Percentiles rank a stretch among this genome's conserved stretches.
Evolutionary conservation across 2,797 vertebrate genomes (phyloP).

Genomic region (Lepilemur septentrionalis): DNA sequence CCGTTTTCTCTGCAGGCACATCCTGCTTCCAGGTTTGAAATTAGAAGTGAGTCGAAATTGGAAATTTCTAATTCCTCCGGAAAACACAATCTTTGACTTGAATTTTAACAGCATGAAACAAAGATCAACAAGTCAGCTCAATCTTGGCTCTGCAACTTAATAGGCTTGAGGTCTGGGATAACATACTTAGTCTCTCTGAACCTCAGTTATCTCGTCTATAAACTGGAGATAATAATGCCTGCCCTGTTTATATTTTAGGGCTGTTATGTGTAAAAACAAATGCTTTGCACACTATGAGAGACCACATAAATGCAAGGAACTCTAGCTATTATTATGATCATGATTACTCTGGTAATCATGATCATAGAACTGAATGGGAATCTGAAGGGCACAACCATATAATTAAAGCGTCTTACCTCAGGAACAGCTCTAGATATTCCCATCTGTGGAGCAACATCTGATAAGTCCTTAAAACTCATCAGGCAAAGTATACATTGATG

Average conservation of each 20-base stretch:
- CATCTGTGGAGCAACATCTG: background rate
- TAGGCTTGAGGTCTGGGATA: background rate
- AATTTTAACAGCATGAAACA: background rate
- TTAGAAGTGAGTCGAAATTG: background rate
- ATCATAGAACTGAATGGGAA: background rate
- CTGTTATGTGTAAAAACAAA: background rate
- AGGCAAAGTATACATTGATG: background rate
- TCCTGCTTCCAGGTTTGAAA: background rate
- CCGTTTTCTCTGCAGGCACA: background rate
- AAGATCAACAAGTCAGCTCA: background rate
- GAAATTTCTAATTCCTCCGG: background rate
- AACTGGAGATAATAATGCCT: background rate
- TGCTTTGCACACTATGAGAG: background rate
- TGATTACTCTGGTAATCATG: background rate
- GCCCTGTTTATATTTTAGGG: background rate
- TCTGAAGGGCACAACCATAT: background rate
- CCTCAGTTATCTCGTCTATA: background rate
- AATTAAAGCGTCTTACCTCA: background rate
- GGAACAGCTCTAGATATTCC: background rate
- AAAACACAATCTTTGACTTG: background rate
- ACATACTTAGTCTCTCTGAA: background rate
- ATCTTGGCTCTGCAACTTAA: background rate
- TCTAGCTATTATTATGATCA: background rate
- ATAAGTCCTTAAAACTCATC: conserved; percentile 30
- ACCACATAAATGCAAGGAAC: background rate